Evolutionary conservation across 2,797 vertebrate genomes (phyloP).

Genomic region (Alfaro cultratus): DNA sequence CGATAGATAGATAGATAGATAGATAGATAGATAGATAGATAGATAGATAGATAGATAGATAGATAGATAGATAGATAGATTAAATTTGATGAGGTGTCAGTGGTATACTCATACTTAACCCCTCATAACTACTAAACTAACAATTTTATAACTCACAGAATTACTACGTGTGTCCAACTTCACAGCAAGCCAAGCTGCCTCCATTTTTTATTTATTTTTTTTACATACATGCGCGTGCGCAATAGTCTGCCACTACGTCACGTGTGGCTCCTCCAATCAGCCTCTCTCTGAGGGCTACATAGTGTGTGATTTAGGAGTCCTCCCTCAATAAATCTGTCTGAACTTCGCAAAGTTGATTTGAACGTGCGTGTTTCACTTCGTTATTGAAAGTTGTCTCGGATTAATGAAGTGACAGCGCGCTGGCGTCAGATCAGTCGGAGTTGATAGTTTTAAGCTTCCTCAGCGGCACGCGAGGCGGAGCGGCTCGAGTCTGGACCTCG

Average conservation of each 20-base stretch:
- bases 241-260: slow-evolving; percentile 1
- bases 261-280: slow-evolving; percentile 67
- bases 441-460: slow-evolving; percentile 42
- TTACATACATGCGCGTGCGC: slow-evolving; percentile 58
- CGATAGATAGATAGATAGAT: slow-evolving; percentile 9
- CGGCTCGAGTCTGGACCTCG: slow-evolving; percentile 51
- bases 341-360: slow-evolving; percentile 82
- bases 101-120: neutral
- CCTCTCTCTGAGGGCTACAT: slow-evolving; percentile 41
- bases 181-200: neutral
- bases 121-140: neutral
- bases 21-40: slow-evolving; percentile 14
- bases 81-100: neutral
- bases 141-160: neutral
- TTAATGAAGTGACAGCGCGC: slow-evolving; percentile 72
- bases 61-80: neutral
- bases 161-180: neutral
- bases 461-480: slow-evolving; percentile 53
- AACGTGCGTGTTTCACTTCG: slow-evolving; percentile 76
- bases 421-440: slow-evolving; percentile 65
- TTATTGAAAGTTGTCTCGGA: slow-evolving; percentile 80
- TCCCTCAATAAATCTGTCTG: slow-evolving; percentile 79
- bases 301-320: slow-evolving; percentile 76
- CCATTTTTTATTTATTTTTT: neutral
- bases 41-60: slow-evolving; percentile 13